These are phyloP conservation scores for Lophotriccus pileatus DNA, from an alignment of 2,797 vertebrate species.

Conservation along the genomic window DNA sequence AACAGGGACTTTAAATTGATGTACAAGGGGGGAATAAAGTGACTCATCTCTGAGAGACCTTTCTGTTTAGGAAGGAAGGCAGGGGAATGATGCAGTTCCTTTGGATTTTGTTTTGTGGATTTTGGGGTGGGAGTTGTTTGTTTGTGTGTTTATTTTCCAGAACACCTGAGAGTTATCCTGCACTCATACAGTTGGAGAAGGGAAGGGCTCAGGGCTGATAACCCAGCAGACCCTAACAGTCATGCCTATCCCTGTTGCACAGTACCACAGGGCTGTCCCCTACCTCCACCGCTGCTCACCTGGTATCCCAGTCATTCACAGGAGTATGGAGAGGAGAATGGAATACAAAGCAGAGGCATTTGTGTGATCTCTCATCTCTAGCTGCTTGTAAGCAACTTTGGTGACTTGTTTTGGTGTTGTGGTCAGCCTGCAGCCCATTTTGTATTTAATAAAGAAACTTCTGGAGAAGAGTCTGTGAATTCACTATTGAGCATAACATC, in stretches of 20 bases:
- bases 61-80: slow-evolving; percentile 46
- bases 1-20: slow-evolving; percentile 41
- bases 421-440: slow-evolving; percentile 33
- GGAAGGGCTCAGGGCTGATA: slow-evolving; percentile 28
- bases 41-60: not conserved
- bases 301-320: not conserved
- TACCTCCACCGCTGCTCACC: slow-evolving; percentile 19
- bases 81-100: slow-evolving; percentile 12
- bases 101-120: slow-evolving; percentile 38
- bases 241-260: not conserved
- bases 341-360: slow-evolving; percentile 31
- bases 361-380: not conserved
- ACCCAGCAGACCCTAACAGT: not conserved
- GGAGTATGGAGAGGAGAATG: slow-evolving; percentile 44
- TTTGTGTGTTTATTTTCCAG: slow-evolving; percentile 61
- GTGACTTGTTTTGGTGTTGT: slow-evolving; percentile 22
- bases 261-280: slow-evolving; percentile 28
- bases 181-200: slow-evolving; percentile 32
- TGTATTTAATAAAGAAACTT: slow-evolving; percentile 66
- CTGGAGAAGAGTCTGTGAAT: slow-evolving; percentile 58
- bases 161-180: slow-evolving; percentile 20
- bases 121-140: slow-evolving; percentile 29
- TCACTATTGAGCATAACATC: slow-evolving; percentile 10
- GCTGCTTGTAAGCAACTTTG: slow-evolving; percentile 27
- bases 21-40: slow-evolving; percentile 19